Evolutionary conservation across 2,797 vertebrate genomes (phyloP), one percentile per base, ranked within the genome.

Genomic region (Chanos chanos): DNA sequence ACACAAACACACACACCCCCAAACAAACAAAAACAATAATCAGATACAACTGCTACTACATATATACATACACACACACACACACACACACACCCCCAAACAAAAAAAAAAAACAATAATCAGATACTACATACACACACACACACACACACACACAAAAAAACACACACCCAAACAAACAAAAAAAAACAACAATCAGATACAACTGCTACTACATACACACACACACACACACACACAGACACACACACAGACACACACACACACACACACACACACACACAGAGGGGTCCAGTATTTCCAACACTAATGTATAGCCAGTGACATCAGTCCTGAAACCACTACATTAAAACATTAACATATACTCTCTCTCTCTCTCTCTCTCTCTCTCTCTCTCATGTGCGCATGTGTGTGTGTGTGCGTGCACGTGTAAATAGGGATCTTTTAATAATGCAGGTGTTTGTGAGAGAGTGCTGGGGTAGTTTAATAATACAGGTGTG

Each of bases 61-160:
- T n/a, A n/a, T n/a, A n/a, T n/a, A n/a, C n/a, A n/a, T n/a, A 12
- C 48, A 13, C 60, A 12, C 5, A 51, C 40, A 68, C 71, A 82
- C 74, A 75, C 75, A 72, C 77, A 55, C 64, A 57, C 56, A 77
- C 77, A 70, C 51, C 44, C 41, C 47, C 44, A 47, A 18, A 24
- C 44, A 52, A 21, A 54, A n/a, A 16, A 4, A 33, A 16, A 3
- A 57, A 3, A 12, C n/a, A n/a, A n/a, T n/a, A n/a, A n/a, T n/a
- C n/a, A n/a, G n/a, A n/a, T n/a, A n/a, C n/a, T n/a, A n/a, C n/a
- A 48, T 13, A 60, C 12, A 73, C 96, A 99, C 63, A 97, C 91
- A 4, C 98, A 89, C 79, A 96, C 99, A 82, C 28, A 5, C 5
- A 51, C 40, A 68, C 71, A 82, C 74, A 75, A 75, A 72, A 77